Evolutionary conservation across 2,113 vertebrate genomes (phyloP).

Genomic region (Isurus oxyrinchus): DNA sequence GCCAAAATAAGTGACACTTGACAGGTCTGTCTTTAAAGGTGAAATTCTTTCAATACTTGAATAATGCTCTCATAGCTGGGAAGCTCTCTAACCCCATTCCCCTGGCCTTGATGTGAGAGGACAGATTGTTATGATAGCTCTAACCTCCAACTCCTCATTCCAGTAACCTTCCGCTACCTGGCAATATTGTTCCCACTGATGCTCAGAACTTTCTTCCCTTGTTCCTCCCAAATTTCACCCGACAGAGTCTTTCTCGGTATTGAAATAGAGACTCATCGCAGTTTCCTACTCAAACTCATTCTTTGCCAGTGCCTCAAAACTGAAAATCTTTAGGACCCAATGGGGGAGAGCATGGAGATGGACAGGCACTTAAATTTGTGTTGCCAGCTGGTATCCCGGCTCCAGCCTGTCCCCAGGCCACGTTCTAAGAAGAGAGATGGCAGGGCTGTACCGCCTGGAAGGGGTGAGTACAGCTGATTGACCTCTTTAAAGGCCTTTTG

Average conservation of each 20-base stretch:
- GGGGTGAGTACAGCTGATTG: too few relatives aligned
- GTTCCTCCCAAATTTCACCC: neutral
- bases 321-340: neutral
- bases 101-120: neutral
- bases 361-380: too few relatives aligned
- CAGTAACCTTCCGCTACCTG: neutral
- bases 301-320: neutral
- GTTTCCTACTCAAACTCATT: neutral
- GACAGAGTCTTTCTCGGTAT: neutral
- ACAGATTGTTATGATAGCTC: neutral
- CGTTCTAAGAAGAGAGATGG: neutral
- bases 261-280: neutral
- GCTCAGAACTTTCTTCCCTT: neutral
- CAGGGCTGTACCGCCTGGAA: too few relatives aligned
- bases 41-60: neutral
- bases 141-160: neutral
- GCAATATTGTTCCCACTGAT: neutral
- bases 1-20: conserved; percentile 1
- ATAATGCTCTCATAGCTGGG: neutral
- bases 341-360: too few relatives aligned
- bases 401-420: neutral
- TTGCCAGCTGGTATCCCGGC: too few relatives aligned
- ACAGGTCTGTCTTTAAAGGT: neutral
- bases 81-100: neutral
- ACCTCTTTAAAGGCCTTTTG: too few relatives aligned